phyloP scores from a whole-genome alignment of 1,140 invertebrate species.

The Acromyrmex heyeri region DNA sequence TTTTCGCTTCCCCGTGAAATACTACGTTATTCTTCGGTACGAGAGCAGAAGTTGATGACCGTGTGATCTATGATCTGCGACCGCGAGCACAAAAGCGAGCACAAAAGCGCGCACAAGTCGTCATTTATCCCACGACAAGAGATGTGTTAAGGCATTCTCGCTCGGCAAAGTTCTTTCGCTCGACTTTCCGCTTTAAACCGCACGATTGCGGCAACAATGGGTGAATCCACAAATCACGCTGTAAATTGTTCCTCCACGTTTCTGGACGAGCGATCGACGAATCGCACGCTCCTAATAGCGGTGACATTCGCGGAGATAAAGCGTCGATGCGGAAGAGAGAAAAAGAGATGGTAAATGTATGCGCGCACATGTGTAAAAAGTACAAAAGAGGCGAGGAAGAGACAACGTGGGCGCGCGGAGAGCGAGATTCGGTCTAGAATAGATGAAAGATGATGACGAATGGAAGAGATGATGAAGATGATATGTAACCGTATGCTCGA shows the following conservation, averaged over 20 bases:
- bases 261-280: slow-evolving; percentile 67
- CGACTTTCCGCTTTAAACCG: slow-evolving; percentile 26
- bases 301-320: slow-evolving; percentile 48
- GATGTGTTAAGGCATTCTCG: slow-evolving; percentile 19
- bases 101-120: not conserved
- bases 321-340: not conserved
- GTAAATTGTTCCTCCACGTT: slow-evolving; percentile 64
- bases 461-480: slow-evolving; percentile 7
- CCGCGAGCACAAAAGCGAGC: not conserved
- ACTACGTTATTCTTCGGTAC: not conserved
- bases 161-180: not conserved
- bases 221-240: slow-evolving; percentile 69
- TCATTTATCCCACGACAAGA: slow-evolving; percentile 25
- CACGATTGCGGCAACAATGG: slow-evolving; percentile 47
- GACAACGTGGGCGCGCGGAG: not conserved
- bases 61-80: slow-evolving; percentile 40
- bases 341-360: slow-evolving; percentile 20
- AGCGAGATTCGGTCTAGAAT: not conserved
- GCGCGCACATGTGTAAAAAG: slow-evolving; percentile 1
- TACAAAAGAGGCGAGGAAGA: not conserved
- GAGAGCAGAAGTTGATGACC: slow-evolving; percentile 48
- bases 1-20: not conserved
- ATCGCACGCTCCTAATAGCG: slow-evolving; percentile 18
- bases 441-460: not conserved
- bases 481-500: not conserved